Evolutionary conservation across 2,113 vertebrate species (phyloP), one percentile per base, ranked within the genome.

Genomic region (Erythrolamprus reginae): DNA sequence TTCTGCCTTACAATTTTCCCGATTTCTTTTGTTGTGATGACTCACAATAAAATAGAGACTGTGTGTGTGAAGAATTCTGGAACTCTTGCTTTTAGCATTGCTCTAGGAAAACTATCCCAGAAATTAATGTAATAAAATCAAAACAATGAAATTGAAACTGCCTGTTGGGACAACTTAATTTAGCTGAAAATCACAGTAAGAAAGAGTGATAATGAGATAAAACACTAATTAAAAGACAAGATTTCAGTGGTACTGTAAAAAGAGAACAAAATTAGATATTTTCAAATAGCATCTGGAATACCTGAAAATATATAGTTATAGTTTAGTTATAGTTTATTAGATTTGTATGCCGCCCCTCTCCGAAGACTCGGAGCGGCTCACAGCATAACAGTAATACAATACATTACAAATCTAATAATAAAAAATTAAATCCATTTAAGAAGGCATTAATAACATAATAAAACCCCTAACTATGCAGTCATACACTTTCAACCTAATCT

Each of bases 31-130:
- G 87, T 87, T 50, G 38, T 61, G 4, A 88, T 5, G 15, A 89
- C 70, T 45, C 53, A 8, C 33, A 61, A 65, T 47, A 92, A 91
- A n/a, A 13, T 61, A 19, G 9, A 90, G 24, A 86, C 55, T 92
- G 33, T 10, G 38, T 51, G 48, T 88, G 53, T 94, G 58, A 91
- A 94, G 92, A 93, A 70, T 88, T 89, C 84, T n/a, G 86, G 89
- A 86, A 26, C 87, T 90, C 0, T 77, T 53, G 84, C 77, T 92
- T 86, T 70, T 5, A 84, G 45, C 58, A 87, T 90, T 92, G 45
- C 70, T 87, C 91, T 48, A 87, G 89, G 83, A 88, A 92, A 92
- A 90, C 17, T 3, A 88, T 23, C 19, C 55, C 91, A 90, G 26
- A 51, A 88, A 52, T 47, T 88, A 90, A 85, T 77, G 33, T 77